Conservation (phyloP, 2,113 vertebrate genomes). For the Sapajus apella region DNA sequence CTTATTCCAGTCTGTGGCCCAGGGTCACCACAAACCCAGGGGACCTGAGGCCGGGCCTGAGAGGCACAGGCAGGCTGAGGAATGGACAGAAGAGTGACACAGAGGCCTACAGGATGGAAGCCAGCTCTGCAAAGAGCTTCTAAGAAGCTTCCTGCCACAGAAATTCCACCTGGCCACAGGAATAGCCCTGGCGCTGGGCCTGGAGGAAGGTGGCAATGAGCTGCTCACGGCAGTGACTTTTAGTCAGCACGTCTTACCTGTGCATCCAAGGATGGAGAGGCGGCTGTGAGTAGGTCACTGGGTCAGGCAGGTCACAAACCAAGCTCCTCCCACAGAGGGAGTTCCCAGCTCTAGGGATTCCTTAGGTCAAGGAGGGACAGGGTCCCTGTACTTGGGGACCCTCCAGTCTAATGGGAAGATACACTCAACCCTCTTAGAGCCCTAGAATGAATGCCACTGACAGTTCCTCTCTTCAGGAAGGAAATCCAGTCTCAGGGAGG, state of each 20-base stretch:
- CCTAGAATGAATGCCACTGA: neutral
- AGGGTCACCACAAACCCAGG: neutral
- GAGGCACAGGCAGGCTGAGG: neutral
- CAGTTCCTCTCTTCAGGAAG: neutral
- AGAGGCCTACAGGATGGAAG: neutral
- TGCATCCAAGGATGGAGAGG: neutral
- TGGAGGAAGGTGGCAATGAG: neutral
- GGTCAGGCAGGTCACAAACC: neutral
- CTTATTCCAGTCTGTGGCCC: neutral
- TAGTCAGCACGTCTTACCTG: neutral
- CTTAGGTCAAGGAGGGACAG: neutral
- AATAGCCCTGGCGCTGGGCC: neutral
- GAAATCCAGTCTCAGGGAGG: neutral
- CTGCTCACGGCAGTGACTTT: neutral
- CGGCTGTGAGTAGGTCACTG: neutral
- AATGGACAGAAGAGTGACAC: neutral
- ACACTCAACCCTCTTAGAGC: neutral
- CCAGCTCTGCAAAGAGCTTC: conserved; percentile 31
- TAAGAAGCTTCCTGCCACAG: conserved; percentile 39
- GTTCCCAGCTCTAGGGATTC: neutral
- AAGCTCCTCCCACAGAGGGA: neutral
- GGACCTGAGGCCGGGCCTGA: neutral
- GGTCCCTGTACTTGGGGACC: neutral
- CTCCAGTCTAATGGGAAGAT: neutral
- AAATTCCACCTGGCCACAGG: conserved; percentile 49